Base-by-base conservation (phyloP, 2,113 vertebrate species). In the Pterocles burchelli region DNA sequence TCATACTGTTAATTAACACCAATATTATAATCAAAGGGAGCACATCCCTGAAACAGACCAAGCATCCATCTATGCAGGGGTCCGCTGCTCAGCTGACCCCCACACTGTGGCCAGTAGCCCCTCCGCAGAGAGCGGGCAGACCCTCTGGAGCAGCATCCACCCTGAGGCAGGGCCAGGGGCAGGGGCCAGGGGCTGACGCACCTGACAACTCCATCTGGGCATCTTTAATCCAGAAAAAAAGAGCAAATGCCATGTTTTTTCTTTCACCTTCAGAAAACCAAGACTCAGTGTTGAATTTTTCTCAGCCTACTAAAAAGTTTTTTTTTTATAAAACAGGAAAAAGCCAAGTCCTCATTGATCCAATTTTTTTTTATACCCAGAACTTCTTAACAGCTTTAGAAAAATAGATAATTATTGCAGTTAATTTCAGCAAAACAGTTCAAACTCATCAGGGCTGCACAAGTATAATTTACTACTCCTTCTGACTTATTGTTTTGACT, bases 401-500 rank as follows among this genome's bases (percentile, higher is more conserved):
- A 98, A 97, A 97, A 98, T 97, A 97, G 97, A 97, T 97, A 98
- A 98, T 98, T 98, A 98, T 97, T 98, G 97, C 97, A 97, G 97
- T 98, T 98, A 97, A 98, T 98, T 98, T 98, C 97, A 97, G 98
- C 96, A 98, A 98, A 98, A 98, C 97, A 97, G 97, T 98, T 98
- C 98, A 97, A 98, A 98, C 97, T 98, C 98, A 97, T 97, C 98
- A 97, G 96, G 96, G 96, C 96, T 97, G 95, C 98, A 98, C 98
- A 97, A 98, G 98, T 98, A 97, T 97, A 98, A 98, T 98, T 97
- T 98, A 97, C 98, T 97, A 98, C 98, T 98, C 98, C 96, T 98
- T 97, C 97, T 98, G 98, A 98, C 97, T 98, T 98, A 98, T 98
- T 98, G 98, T 98, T 98, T 98, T 98, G 98, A 98, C 98, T 98